phyloP scores from a whole-genome alignment of 2,113 vertebrate genomes.

The Indicator indicator region DNA sequence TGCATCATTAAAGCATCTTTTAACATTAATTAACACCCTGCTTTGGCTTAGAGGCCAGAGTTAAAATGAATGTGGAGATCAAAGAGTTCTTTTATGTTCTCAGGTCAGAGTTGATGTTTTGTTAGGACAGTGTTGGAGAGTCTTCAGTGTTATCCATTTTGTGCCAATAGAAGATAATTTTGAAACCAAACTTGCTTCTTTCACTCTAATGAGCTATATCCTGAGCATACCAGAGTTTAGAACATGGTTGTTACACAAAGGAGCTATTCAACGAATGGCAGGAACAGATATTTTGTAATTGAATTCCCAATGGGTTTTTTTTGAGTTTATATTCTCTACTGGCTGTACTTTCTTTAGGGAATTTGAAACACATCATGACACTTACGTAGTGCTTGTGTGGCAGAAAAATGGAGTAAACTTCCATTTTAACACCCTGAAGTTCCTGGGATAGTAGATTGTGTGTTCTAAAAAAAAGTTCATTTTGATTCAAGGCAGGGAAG shows the following conservation, averaged over 20 bases:
- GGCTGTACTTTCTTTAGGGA: not conserved
- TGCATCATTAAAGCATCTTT: constrained; percentile 4
- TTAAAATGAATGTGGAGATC: not conserved
- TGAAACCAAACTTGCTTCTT: not conserved
- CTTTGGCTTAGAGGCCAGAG: not conserved
- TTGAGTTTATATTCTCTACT: not conserved
- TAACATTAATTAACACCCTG: not conserved
- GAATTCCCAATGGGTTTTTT: not conserved
- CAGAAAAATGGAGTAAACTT: not conserved
- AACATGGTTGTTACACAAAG: not conserved
- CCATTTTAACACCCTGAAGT: not conserved
- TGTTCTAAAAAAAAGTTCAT: not conserved
- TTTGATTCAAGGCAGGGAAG: not conserved
- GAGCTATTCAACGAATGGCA: not conserved
- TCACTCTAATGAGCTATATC: not conserved
- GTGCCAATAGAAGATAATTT: not conserved
- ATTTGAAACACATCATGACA: not conserved
- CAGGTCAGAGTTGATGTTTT: not conserved
- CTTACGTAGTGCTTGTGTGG: not conserved
- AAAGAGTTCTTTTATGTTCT: constrained; percentile 18
- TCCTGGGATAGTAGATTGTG: not conserved
- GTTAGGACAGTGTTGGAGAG: not conserved
- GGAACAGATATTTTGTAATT: not conserved
- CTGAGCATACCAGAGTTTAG: not conserved
- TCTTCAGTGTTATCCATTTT: not conserved